Base-by-base conservation (phyloP, 2,797 vertebrate species). In the Bryconaethiops microstoma region DNA sequence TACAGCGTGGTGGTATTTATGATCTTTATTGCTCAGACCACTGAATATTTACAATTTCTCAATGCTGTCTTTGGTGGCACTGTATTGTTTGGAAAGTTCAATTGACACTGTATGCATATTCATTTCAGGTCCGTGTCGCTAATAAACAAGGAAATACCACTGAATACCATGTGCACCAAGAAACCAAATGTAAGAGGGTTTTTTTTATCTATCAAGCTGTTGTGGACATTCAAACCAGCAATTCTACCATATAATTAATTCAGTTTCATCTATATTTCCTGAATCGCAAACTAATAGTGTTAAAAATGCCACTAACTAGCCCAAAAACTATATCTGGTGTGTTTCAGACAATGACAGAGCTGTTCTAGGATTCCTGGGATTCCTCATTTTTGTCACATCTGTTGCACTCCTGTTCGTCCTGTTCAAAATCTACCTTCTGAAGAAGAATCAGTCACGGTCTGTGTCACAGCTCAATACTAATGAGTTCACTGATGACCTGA, bases 341-440 rank as follows among this genome's bases (percentile, higher is more conserved):
- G 82, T 89, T 86, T 21, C 86, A 99, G 97, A 96, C 84, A 94
- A 98, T 79, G 91, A 94, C 54, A 95, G 83, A 83, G 96, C 95
- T n/a, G 23, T 98, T 65, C 95, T 96, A 79, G 92, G 87, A 79
- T 95, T 97, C 78, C 89, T 97, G 92, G 84, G 84, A 0, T 96
- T 98, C 78, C 90, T 98, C 82, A 98, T 99, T 67, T 7, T 96
- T 86, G 76, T 96, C 84, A 97, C 95, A 0, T 89, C 93, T 21
- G 0, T 96, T 78, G 96, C 96, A 45, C 93, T 99, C 23, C 82
- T 97, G 0, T 4, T 96, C 48, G 97, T 99, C 59, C 68, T 96
- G 39, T 97, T 95, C 78, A 99, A 97, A 92, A 97, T 99, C 87
- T 97, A 94, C 83, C 77, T 93, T 40, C 90, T 98, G 19, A 96